Base-by-base conservation (phyloP, 2,113 vertebrate genomes). In the Melierax canorus region DNA sequence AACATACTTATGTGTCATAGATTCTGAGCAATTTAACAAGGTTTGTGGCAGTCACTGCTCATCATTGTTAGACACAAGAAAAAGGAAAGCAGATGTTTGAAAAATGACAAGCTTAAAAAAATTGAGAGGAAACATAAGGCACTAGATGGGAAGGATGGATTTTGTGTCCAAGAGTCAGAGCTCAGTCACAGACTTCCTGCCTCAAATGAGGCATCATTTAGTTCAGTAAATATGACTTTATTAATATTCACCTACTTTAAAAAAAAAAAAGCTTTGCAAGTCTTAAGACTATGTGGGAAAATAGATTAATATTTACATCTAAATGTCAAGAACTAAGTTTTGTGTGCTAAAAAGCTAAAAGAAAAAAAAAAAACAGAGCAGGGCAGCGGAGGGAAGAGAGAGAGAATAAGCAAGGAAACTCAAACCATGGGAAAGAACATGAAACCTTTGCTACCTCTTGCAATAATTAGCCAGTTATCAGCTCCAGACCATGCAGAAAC, bases 171-270 rank as follows among this genome's bases (percentile, higher is more conserved):
- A 23, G 32, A 58, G n/a, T 73, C 71, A 86, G 21, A 93, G 53
- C 21, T 90, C 48, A 76, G 46, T 63, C 51, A 71, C 80, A 85
- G 69, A 94, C 36, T 97, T 95, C 91, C 84, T 95, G 69, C 34
- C 84, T 78, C 86, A 95, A 69, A 91, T 10, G 27, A 68, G 15
- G 39, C 5, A 36, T n/a, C 11, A 10, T 62, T 84, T 76, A n/a
- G 36, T 75, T 74, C 55, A 43, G 12, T 53, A 77, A 88, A 69
- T 55, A 66, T 0, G 0, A 45, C 39, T 55, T 53, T 21, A 76
- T 41, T 86, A 66, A 62, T 66, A 77, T 48, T 64, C 32, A 88
- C 9, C 58, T 58, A 69, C 41, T 60, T 84, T 19, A 34, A 50
- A 59, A 50, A 67, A 27, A 27, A 48, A 59, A 68, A 60, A 19